Conservation (phyloP, 2,797 vertebrate genomes). For the Poeciliopsis infans region DNA sequence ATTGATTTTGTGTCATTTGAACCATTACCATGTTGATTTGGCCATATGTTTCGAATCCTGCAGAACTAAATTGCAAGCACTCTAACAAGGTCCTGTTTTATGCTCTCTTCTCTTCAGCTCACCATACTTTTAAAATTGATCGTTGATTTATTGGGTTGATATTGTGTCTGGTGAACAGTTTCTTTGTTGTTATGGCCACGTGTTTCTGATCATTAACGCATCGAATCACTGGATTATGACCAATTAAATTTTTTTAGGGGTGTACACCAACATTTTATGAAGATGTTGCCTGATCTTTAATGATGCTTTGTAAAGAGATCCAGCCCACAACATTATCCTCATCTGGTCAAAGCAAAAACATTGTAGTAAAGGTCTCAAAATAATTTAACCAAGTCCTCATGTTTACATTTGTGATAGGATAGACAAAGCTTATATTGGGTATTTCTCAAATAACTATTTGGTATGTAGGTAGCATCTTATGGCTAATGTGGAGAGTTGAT, state of each 20-base stretch:
- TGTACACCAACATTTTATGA: not conserved
- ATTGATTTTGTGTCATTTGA: not conserved
- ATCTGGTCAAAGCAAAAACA: not conserved
- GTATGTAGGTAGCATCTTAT: not conserved
- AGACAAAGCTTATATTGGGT: not conserved
- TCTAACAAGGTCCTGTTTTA: not conserved
- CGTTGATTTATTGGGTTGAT: not conserved
- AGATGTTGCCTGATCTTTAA: not conserved
- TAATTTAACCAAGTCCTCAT: not conserved
- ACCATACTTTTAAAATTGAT: not conserved
- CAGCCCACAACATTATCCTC: not conserved
- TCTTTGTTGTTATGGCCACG: not conserved
- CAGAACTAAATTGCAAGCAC: not conserved
- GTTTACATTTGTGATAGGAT: not conserved
- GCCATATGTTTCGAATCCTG: slow-evolving; percentile 14
- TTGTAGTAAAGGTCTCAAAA: not conserved
- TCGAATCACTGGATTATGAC: not conserved
- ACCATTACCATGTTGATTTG: not conserved
- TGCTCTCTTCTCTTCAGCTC: not conserved
- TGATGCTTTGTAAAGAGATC: not conserved
- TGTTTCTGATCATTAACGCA: not conserved
- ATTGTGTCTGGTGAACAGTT: not conserved
- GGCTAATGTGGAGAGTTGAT: not conserved
- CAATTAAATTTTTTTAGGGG: not conserved
- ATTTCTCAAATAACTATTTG: not conserved